Percentiles rank a stretch among this genome's conserved stretches.
These are phyloP conservation scores for Apteryx owenii DNA, from an alignment of 2,113 vertebrate genomes.

Conservation along the genomic window DNA sequence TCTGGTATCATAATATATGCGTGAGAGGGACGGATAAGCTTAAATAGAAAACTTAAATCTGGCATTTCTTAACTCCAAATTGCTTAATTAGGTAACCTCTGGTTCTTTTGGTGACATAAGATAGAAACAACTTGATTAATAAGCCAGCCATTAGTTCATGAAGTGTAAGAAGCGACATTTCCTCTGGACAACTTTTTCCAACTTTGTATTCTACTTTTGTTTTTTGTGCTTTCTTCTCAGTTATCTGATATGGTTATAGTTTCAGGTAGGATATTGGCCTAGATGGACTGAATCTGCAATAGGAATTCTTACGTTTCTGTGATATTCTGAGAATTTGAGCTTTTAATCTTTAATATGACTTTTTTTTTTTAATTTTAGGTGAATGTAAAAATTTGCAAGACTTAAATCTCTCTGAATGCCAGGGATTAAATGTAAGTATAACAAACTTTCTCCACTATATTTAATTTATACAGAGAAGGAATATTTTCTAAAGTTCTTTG, in stretches of 20 bases:
- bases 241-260: background rate
- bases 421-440: conserved; percentile 81
- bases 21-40: background rate
- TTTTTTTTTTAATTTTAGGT: conserved; percentile 54
- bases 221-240: background rate
- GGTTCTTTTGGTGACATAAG: background rate
- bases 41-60: background rate
- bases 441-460: background rate
- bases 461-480: background rate
- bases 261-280: background rate
- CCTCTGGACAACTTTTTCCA: background rate
- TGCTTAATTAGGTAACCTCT: background rate
- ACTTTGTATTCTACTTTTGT: background rate
- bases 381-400: conserved; percentile 84
- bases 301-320: background rate
- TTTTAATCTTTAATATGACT: background rate
- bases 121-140: background rate
- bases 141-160: background rate
- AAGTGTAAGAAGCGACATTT: background rate
- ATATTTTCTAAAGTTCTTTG: background rate
- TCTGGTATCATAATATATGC: background rate
- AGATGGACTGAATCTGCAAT: background rate
- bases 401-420: conserved; percentile 84
- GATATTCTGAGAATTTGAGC: background rate
- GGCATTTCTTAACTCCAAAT: background rate